Evolutionary conservation across 2,888 invertebrate genomes (phyloP), one percentile per base, ranked within the genome.

Genomic region (Chrysodeixis includens): DNA sequence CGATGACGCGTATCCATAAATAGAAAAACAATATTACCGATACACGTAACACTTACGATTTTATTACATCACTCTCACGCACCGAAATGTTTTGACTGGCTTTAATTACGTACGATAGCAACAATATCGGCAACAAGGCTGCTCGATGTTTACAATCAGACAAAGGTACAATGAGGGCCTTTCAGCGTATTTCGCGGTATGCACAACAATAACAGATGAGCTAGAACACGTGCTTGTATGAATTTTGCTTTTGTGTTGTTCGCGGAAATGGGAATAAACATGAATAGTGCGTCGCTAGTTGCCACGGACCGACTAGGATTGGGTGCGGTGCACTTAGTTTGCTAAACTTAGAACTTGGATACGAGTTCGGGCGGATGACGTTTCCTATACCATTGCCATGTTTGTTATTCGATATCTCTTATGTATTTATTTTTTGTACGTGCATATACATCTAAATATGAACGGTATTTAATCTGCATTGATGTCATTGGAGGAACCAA

Each of bases 161-260:
- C 88, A 85, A 88, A 87, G 83, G 87, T 81, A 88, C 88, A 88
- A 87, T 87, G 87, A 85, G 81, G 81, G 87, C 84, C 63, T 88
- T 87, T 84, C 83, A 87, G 78, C 71, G 84, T 76, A 82, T 83
- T 88, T 86, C 86, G 83, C 74, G 87, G 88, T 87, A 90, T 87
- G 85, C 76, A 78, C 84, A 86, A 90, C 88, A 91, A 92, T 90
- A 89, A 88, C 90, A 87, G 83, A 88, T 83, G 82, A 83, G 82
- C 83, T 83, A 81, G 73, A 81, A 83, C 83, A 78, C 78, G 74
- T 81, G 75, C 58, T 72, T 62, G 57, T 60, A 55, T 63, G 63
- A 72, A 75, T 64, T 66, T 59, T 56, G 69, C 70, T 76, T 70
- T 81, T 81, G 71, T 77, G 30, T 59, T 56, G 60, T 84, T 80